Evolutionary conservation across 2,113 vertebrate genomes (phyloP).

Genomic region (Nesogale talazaci): DNA sequence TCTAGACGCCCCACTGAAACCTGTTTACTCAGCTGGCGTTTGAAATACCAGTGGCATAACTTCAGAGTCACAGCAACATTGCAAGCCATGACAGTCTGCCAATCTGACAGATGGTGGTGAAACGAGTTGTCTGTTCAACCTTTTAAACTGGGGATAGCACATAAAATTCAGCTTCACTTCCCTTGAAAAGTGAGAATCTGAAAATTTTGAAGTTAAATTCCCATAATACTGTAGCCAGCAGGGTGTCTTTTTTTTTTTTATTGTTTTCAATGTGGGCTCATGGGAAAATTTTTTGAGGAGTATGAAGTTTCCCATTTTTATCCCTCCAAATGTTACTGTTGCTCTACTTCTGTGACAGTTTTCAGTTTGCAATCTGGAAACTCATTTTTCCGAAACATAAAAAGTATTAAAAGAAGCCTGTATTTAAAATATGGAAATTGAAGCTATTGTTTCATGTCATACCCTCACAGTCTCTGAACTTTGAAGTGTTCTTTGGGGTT

Average conservation of each 20-base stretch:
- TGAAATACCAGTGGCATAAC: not conserved
- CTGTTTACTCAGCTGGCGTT: not conserved
- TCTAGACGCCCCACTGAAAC: not conserved
- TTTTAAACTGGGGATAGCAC: not conserved
- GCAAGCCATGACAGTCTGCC: not conserved
- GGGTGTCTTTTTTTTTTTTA: too few relatives aligned
- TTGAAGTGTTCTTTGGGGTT: too few relatives aligned
- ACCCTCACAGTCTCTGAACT: too few relatives aligned
- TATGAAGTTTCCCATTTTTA: not conserved
- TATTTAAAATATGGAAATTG: too few relatives aligned
- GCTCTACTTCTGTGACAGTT: constrained; percentile 21
- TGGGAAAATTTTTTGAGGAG: not conserved
- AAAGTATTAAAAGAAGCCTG: too few relatives aligned
- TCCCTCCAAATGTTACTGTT: not conserved
- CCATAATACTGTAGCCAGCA: not conserved
- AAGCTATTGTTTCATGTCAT: too few relatives aligned
- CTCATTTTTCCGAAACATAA: too few relatives aligned
- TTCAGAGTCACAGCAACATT: not conserved
- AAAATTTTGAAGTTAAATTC: constrained; percentile 9
- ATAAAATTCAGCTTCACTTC: constrained; percentile 42
- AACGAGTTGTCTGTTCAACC: not conserved
- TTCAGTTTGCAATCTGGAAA: constrained; percentile 31
- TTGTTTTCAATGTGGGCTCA: too few relatives aligned
- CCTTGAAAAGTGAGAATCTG: constrained; percentile 25
- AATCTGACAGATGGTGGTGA: not conserved